These are phyloP conservation scores for Tetramorium bicarinatum DNA, from an alignment of 2,888 invertebrate species.

Conservation along the genomic window DNA sequence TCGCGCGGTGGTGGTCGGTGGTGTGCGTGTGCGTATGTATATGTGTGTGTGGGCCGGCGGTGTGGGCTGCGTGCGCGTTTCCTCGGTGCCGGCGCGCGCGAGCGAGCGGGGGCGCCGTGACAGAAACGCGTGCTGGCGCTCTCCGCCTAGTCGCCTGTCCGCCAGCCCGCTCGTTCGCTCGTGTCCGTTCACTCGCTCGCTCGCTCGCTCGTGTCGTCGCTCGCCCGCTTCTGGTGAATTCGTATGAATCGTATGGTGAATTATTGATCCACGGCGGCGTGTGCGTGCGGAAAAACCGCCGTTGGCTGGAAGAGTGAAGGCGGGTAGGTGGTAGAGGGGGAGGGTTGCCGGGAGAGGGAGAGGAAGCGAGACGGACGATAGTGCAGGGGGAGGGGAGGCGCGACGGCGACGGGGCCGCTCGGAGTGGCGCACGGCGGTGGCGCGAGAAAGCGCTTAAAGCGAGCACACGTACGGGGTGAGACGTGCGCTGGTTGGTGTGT, in stretches of 20 bases:
- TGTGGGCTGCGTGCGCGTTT: constrained; percentile 74
- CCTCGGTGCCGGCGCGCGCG: constrained; percentile 60
- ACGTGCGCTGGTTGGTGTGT: constrained; percentile 53
- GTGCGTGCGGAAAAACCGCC: constrained; percentile 79
- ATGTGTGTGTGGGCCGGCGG: constrained; percentile 58
- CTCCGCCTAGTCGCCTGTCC: constrained; percentile 72
- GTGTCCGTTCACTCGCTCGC: constrained; percentile 50
- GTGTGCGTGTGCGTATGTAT: constrained; percentile 58
- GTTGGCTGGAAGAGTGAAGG: constrained; percentile 50
- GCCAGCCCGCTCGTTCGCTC: constrained; percentile 68
- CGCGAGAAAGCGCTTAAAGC: constrained; percentile 58
- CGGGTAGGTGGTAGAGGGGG: constrained; percentile 30
- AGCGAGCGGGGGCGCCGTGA: constrained; percentile 72
- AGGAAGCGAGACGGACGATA: constrained; percentile 38
- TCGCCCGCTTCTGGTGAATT: constrained; percentile 74
- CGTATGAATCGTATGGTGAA: constrained; percentile 82
- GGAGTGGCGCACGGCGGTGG: constrained; percentile 60
- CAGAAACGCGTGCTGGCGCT: constrained; percentile 71
- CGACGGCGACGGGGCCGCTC: constrained; percentile 43
- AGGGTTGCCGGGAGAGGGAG: constrained; percentile 44
- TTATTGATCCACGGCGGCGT: constrained; percentile 83
- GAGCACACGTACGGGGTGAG: constrained; percentile 51
- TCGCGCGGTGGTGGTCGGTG: constrained; percentile 63
- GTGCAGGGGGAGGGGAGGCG: not conserved
- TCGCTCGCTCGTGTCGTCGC: constrained; percentile 50